Base-by-base conservation (phyloP, 2,888 invertebrate genomes). In the Lacanobia oleracea region DNA sequence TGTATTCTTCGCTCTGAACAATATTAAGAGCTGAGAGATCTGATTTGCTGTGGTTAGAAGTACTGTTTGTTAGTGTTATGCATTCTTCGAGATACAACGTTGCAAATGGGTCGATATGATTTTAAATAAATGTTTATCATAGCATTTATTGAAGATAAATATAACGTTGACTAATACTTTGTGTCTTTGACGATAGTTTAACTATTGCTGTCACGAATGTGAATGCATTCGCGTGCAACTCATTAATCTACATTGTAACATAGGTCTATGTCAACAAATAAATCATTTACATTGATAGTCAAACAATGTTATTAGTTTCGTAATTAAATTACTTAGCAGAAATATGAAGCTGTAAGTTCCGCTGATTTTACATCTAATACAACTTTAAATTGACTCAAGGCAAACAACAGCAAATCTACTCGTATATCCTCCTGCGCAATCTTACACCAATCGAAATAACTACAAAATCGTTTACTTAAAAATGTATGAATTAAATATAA, bases 401-500 rank as follows among this genome's bases (percentile, higher is more conserved):
- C 40, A 43, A 79, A 45, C 68, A 23, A 67, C 65, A 56, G 7
- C 23, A 23, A 48, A 51, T 61, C 51, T 53, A n/a, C n/a, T n/a
- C n/a, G n/a, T n/a, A 66, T 50, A 74, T 63, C 74, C 68, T 59
- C 48, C 74, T 79, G 62, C 37, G 53, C 78, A 69, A 75, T 79
- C 18, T 48, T 23, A 60, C 37, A 68, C 27, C 48, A 16, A 69
- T 54, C 51, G 37, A 68, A 74, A 68, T 27, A 16, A 69, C 40
- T 18, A 63, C 76, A 66, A 69, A 72, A 77, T 74, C 61, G 62
- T 73, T 77, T 69, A 70, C 64, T 72, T 77, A 8, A 69, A 67
- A 71, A 67, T 64, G 33, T 69, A 81, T 81, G 79, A 85, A 86
- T 84, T 82, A 84, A 77, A 82, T 74, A 69, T 77, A 81, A 76